Evolutionary conservation across 2,113 vertebrate genomes (phyloP).

Genomic region (Notiomystis cincta): DNA sequence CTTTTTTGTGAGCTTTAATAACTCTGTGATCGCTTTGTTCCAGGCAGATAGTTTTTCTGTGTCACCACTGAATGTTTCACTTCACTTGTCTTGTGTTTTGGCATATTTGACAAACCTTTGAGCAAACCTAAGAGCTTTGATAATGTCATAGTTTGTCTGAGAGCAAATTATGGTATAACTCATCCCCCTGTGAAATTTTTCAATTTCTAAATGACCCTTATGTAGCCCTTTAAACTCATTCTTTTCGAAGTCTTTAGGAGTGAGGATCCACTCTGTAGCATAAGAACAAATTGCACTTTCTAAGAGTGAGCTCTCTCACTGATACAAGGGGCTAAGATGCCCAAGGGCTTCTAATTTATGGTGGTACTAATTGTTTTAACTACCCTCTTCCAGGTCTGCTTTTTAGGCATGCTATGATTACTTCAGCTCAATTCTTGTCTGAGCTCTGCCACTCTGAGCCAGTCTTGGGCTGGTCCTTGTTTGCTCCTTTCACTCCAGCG

Average conservation of each 20-base stretch:
- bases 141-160: background rate
- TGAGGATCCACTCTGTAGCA: background rate
- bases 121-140: background rate
- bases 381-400: background rate
- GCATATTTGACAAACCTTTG: background rate
- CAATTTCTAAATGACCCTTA: background rate
- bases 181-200: background rate
- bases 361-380: background rate
- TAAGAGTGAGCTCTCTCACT: background rate
- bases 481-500: background rate
- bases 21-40: background rate
- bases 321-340: background rate
- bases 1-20: background rate
- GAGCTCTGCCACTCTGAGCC: background rate
- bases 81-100: background rate
- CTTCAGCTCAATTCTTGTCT: background rate
- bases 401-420: background rate
- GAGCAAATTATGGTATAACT: background rate
- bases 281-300: background rate
- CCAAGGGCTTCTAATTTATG: background rate
- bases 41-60: background rate
- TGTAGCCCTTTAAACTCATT: background rate
- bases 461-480: background rate
- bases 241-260: background rate
- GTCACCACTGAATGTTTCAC: background rate